These are phyloP conservation scores for Typhlichthys subterraneus DNA, from an alignment of 2,797 vertebrate species.

Conservation along the genomic window DNA sequence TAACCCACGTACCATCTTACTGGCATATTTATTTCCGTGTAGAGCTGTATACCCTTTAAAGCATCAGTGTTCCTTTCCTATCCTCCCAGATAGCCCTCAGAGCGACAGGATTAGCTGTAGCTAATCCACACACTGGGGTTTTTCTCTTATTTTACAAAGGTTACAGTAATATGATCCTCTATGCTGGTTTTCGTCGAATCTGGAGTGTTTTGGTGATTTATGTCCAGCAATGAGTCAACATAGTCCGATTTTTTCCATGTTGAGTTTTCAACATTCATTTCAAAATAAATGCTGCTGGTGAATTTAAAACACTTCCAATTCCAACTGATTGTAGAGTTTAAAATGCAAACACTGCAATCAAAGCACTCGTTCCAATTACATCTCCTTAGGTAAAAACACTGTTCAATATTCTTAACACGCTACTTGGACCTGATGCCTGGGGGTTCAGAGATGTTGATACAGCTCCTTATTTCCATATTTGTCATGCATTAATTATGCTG, in stretches of 20 bases:
- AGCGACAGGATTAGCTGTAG: conserved; percentile 14
- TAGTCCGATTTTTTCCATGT: conserved; percentile 3
- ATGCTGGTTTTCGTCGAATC: conserved; percentile 13
- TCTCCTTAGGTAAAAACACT: neutral
- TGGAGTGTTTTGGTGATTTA: conserved; percentile 3
- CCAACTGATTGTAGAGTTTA: too few relatives aligned
- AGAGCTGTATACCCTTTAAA: conserved; percentile 44
- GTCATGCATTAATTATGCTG: too few relatives aligned
- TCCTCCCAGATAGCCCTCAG: conserved; percentile 42
- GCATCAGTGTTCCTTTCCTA: conserved; percentile 34
- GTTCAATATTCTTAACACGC: neutral
- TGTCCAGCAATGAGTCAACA: conserved; percentile 1
- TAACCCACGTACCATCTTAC: conserved; percentile 36
- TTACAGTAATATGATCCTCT: too few relatives aligned
- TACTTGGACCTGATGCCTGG: conserved; percentile 6
- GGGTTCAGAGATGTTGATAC: conserved; percentile 9
- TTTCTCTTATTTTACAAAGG: conserved; percentile 13
- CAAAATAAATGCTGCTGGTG: neutral
- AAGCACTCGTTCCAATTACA: neutral
- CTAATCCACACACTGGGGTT: conserved; percentile 16
- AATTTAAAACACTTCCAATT: neutral
- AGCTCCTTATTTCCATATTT: neutral
- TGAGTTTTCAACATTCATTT: neutral
- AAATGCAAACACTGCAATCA: too few relatives aligned
- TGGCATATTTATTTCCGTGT: conserved; percentile 51